Evolutionary conservation across 2,888 invertebrate genomes (phyloP), one percentile per base, ranked within the genome.

Genomic region (Meandrusa payeni): DNA sequence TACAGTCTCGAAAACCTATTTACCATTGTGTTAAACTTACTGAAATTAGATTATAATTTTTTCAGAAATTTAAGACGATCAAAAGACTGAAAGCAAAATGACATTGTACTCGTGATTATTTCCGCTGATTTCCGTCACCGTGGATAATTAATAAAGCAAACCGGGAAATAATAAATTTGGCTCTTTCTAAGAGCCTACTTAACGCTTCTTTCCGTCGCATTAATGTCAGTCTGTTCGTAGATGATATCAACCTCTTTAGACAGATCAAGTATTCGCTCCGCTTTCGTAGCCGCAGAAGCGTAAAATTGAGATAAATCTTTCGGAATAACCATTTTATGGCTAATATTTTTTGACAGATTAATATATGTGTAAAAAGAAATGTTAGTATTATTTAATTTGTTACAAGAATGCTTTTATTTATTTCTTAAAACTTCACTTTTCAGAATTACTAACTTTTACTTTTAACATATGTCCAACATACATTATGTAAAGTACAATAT

Each of bases 271-370:
- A 69, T 56, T 73, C 73, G 64, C 62, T 62, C 61, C 65, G 62
- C 72, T 76, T 77, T 77, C 68, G 63, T 55, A 74, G 59, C 64
- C 64, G 61, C 56, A 66, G 69, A 65, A 57, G 75, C 77, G 75
- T 72, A 69, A 77, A 78, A 79, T 77, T 77, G 63, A 65, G 73
- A 78, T 76, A 76, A 75, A 67, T 68, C 64, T 55, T 54, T 55
- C 51, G 64, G 59, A 68, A 61, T 64, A 49, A 60, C 55, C 17
- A 38, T 41, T 45, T 39, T 27, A 12, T 2, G 27, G 5, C 22
- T 41, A 10, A n/a, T n/a, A 3, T 7, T 26, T 22, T 39, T 40
- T 17, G 23, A 27, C 19, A 41, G 32, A 26, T 10, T 10, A 13
- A 22, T 38, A 39, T 5, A 22, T 2, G 19, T 13, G 22, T 23